These are phyloP conservation scores for Rhagonycha fulva DNA, from an alignment of 2,888 invertebrate species.

Conservation along the genomic window DNA sequence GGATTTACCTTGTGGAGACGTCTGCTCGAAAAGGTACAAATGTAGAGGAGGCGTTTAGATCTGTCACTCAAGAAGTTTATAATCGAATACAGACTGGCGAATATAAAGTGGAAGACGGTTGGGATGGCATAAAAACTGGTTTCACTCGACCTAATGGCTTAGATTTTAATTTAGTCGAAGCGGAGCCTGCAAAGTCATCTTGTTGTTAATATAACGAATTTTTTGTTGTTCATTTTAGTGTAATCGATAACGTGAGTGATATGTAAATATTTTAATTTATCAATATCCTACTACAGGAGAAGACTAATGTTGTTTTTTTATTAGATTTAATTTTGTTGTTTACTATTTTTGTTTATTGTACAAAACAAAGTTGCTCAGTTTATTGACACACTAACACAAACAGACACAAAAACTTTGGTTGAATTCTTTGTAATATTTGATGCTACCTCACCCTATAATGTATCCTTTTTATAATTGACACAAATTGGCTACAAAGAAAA, in stretches of 20 bases:
- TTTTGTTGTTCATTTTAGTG: conserved; percentile 3
- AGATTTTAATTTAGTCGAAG: conserved; percentile 86
- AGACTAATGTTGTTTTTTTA: background rate
- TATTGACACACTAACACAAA: background rate
- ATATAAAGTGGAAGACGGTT: conserved; percentile 91
- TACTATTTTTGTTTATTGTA: background rate
- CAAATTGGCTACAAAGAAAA: background rate
- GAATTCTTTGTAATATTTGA: background rate
- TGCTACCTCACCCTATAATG: background rate
- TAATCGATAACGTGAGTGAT: conserved; percentile 1
- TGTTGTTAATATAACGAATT: conserved; percentile 69
- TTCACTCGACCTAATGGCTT: conserved; percentile 80
- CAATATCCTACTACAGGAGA: background rate
- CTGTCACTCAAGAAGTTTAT: conserved; percentile 89
- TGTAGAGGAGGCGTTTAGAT: conserved; percentile 90
- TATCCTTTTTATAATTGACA: background rate
- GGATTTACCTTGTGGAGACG: conserved; percentile 93
- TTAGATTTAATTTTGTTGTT: background rate
- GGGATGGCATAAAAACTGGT: conserved; percentile 97
- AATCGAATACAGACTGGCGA: conserved; percentile 89
- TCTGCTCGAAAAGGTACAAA: conserved; percentile 91
- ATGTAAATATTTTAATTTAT: conserved; percentile 3
- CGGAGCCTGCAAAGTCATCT: conserved; percentile 85
- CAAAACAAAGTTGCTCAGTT: background rate
- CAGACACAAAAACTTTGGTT: background rate